Conservation (phyloP, 2,888 invertebrate genomes). For the Pseudococcus longispinus region DNA sequence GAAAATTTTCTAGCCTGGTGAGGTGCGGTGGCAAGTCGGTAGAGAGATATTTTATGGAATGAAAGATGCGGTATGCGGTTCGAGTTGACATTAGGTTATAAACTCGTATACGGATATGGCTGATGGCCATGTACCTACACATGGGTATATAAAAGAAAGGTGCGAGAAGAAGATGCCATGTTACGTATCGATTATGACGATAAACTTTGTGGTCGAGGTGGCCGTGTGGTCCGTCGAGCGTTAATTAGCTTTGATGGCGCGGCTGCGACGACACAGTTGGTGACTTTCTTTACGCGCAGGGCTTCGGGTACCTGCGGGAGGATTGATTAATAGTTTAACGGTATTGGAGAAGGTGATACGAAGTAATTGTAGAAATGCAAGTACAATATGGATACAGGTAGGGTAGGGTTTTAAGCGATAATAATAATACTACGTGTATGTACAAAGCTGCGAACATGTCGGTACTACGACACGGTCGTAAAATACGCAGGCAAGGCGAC, state of each 20-base stretch:
- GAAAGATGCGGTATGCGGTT: not conserved
- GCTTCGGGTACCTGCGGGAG: not conserved
- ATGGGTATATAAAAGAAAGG: not conserved
- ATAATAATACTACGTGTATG: not conserved
- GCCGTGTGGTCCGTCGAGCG: not conserved
- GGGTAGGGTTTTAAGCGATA: not conserved
- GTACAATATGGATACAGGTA: not conserved
- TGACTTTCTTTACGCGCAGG: too few relatives aligned
- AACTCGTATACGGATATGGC: not conserved
- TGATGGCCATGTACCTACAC: too few relatives aligned
- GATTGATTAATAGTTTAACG: slow-evolving; percentile 2
- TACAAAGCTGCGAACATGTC: not conserved
- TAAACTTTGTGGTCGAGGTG: not conserved
- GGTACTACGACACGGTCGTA: not conserved
- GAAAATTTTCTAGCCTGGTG: not conserved
- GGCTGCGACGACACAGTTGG: not conserved
- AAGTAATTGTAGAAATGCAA: not conserved
- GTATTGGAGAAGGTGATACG: not conserved
- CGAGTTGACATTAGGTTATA: not conserved
- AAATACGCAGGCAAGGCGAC: not conserved
- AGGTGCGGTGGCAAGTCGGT: not conserved
- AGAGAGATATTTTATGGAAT: not conserved
- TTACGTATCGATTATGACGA: not conserved
- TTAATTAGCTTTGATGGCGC: not conserved
- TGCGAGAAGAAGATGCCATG: not conserved